Conservation (phyloP, 92 coral and sea anemone species). For the Bergia sp. region DNA sequence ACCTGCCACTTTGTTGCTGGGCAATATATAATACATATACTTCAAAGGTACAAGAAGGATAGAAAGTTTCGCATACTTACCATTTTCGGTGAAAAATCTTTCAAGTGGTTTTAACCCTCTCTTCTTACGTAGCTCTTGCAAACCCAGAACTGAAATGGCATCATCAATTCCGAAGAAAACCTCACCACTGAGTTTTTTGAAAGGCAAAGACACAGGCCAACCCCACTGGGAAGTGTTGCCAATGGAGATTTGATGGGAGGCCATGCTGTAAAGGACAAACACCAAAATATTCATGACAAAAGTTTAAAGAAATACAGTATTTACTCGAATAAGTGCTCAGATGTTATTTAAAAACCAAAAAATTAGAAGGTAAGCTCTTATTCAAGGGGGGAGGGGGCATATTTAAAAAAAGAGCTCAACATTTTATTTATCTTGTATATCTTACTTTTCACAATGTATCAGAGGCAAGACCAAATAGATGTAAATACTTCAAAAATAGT, state of each 20-base stretch:
- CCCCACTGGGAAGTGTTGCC: conserved; percentile 17
- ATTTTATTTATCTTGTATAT: too few relatives aligned
- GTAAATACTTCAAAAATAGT: too few relatives aligned
- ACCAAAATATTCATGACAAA: too few relatives aligned
- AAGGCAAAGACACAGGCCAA: conserved; percentile 32
- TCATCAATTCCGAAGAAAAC: conserved; percentile 8
- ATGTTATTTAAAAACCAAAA: too few relatives aligned
- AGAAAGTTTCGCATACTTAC: conserved; percentile 6
- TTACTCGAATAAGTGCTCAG: background rate
- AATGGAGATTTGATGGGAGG: background rate
- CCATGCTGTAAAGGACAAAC: conserved; percentile 5
- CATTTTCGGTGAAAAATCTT: conserved; percentile 9
- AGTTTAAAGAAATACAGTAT: background rate
- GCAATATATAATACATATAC: background rate
- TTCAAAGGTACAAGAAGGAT: background rate
- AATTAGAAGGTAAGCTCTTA: too few relatives aligned
- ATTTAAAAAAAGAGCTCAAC: too few relatives aligned
- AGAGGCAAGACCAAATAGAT: too few relatives aligned
- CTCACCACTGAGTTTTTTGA: background rate
- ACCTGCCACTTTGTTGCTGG: background rate
- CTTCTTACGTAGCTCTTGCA: conserved; percentile 14
- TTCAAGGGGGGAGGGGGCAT: too few relatives aligned
- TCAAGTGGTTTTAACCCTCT: conserved; percentile 9
- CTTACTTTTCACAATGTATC: too few relatives aligned
- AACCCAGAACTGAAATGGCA: background rate